Evolutionary conservation across 2,888 invertebrate species (phyloP).

Genomic region (Rapana venosa): DNA sequence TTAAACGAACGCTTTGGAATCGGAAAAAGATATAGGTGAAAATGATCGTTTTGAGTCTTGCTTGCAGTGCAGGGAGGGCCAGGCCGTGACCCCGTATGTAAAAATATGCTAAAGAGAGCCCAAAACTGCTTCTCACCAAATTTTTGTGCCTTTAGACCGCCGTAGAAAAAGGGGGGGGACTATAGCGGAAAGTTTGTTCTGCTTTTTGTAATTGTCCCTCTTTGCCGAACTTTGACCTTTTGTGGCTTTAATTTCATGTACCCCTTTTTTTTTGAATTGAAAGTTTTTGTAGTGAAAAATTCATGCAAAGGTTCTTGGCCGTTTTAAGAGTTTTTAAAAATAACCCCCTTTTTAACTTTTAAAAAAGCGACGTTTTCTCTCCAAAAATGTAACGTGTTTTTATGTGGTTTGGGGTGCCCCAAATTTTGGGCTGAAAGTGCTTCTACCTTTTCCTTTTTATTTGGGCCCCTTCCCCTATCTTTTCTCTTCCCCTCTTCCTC

Average conservation of each 20-base stretch:
- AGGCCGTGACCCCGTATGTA: slow-evolving; percentile 48
- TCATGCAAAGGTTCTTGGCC: neutral
- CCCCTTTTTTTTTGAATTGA: neutral
- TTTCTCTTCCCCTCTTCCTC: neutral
- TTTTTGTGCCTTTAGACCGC: slow-evolving; percentile 38
- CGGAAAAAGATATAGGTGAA: slow-evolving; percentile 45
- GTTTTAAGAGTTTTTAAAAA: too few species aligned
- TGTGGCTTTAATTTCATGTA: neutral
- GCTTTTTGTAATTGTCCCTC: slow-evolving; percentile 31
- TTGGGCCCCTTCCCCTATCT: too few species aligned
- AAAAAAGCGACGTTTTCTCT: neutral
- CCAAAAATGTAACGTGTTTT: neutral
- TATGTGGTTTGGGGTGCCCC: neutral
- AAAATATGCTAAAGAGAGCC: slow-evolving; percentile 50
- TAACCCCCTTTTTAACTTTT: neutral
- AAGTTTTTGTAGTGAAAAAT: neutral
- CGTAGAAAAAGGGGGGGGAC: slow-evolving; percentile 43
- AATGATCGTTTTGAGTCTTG: slow-evolving; percentile 29
- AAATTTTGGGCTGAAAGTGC: too few species aligned
- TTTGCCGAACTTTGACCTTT: slow-evolving; percentile 16
- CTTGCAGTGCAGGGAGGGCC: slow-evolving; percentile 38
- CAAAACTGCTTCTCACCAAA: slow-evolving; percentile 44
- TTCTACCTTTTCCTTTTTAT: neutral
- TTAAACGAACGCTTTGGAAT: slow-evolving; percentile 41
- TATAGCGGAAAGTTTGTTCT: slow-evolving; percentile 14